Conservation (phyloP, 2,113 vertebrate species). For the Eulacestoma nigropectus region DNA sequence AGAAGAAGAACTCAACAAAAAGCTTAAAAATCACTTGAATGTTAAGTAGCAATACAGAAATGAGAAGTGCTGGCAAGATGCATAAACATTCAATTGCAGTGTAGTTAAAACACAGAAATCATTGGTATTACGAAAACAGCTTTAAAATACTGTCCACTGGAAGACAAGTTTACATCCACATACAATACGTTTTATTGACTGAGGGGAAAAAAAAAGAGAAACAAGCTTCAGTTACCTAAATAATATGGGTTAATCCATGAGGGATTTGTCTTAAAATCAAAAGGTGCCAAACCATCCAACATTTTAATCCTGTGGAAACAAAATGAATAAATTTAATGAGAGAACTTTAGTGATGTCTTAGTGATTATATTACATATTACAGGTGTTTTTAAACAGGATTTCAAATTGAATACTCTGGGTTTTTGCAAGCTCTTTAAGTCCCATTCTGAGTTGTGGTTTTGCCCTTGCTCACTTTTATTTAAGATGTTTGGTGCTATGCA, state of each 20-base stretch:
- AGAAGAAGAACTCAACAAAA: background rate
- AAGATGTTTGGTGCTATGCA: background rate
- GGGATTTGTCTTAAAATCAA: constrained; percentile 85
- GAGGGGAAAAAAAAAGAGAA: background rate
- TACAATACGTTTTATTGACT: background rate
- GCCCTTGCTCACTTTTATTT: background rate
- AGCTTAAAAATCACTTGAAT: background rate
- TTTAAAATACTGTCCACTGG: background rate
- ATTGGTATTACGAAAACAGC: background rate
- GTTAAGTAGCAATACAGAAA: background rate
- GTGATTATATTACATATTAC: background rate
- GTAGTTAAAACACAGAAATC: background rate
- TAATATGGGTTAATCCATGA: constrained; percentile 79
- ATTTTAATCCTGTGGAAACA: constrained; percentile 71
- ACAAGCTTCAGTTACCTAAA: constrained; percentile 70
- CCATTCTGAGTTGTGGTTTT: background rate
- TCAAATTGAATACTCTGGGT: background rate
- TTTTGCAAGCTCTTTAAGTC: background rate
- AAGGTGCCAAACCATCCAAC: constrained; percentile 80
- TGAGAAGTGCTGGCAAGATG: background rate
- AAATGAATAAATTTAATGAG: background rate
- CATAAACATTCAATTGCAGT: background rate
- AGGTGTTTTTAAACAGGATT: background rate
- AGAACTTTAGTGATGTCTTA: background rate
- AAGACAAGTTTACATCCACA: background rate